Percentiles rank a stretch among this genome's conserved stretches.
phyloP scores from a whole-genome alignment of 2,113 vertebrate genomes.

The Solea solea region DNA sequence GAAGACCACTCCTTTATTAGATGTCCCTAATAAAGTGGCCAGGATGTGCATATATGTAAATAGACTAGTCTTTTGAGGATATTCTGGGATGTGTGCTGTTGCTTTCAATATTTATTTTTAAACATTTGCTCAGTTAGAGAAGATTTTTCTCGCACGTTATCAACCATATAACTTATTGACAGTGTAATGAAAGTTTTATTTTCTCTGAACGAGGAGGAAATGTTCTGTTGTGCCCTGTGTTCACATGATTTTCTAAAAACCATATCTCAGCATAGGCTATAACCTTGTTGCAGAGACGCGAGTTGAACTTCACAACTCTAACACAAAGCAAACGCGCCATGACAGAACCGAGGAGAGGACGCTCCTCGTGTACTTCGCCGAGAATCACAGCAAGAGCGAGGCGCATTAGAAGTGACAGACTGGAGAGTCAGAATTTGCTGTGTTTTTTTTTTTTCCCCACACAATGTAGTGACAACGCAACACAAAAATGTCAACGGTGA shows the following conservation, averaged over 20 bases:
- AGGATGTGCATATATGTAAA: too few species aligned
- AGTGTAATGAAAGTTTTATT: neutral
- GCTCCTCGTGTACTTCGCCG: neutral
- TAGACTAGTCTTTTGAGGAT: neutral
- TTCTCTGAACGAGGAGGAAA: neutral
- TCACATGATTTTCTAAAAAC: neutral
- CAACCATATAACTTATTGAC: too few species aligned
- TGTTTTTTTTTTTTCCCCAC: slow-evolving; percentile 51
- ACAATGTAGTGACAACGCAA: slow-evolving; percentile 30
- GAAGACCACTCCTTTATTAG: too few species aligned
- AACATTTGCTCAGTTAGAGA: too few species aligned
- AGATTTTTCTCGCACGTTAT: too few species aligned
- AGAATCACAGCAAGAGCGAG: neutral
- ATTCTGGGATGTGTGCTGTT: slow-evolving; percentile 4
- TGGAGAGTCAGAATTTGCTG: slow-evolving; percentile 48
- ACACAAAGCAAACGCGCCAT: neutral
- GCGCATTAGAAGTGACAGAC: slow-evolving; percentile 50
- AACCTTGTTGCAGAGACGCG: neutral
- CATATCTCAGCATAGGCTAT: neutral
- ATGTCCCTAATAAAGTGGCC: too few species aligned
- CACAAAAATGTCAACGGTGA: slow-evolving; percentile 57
- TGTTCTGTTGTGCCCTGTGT: neutral
- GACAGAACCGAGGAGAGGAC: slow-evolving; percentile 2
- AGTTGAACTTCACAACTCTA: neutral
- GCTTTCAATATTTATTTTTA: neutral